Evolutionary conservation across 2,888 invertebrate genomes (phyloP), one percentile per base, ranked within the genome.

Genomic region (Lucinisca nassula): DNA sequence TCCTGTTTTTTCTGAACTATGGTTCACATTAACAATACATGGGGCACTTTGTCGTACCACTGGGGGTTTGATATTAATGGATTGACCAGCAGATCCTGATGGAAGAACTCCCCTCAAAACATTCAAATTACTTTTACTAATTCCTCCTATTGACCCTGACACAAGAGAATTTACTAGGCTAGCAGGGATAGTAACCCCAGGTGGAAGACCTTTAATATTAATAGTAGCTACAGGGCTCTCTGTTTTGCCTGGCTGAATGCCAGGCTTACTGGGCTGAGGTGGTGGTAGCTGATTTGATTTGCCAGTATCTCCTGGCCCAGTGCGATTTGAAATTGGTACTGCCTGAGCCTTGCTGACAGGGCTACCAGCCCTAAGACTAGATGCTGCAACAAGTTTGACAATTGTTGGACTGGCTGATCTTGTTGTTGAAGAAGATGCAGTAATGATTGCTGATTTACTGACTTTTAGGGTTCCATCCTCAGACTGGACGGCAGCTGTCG

Each of bases 141-240:
- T 87, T 6, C 83, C 83, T 24, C 90, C 85, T 35, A 90, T 90
- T 14, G 90, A 90, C 3, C 90, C 87, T 51, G 90, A 90, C 0
- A 90, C 90, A 12, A 90, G 74, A 8, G 90, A 90, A 80, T 90
- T 90, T 3, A 90, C 88, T 17, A 90, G 88, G 79, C 86, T 90
- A 24, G 82, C 90, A 49, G 88, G 85, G 30, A 90, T 84, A 1
- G 90, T 86, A 1, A 90, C 86, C 14, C 90, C 90, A 24, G 88
- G 86, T 30, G 90, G 88, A 32, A 90, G 79, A 67, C 90, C 90
- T 81, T 90, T 90, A 24, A 90, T 90, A 51, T 90, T 90, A 55
- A 90, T 90, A 1, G 90, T 90, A 40, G 90, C 90, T 17, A 90
- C 83, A 30, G 90, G 87, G 76, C 84, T 87, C 1, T 90, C 87